Evolutionary conservation across 2,888 invertebrate species (phyloP).

Genomic region (Epinotia brunnichana): DNA sequence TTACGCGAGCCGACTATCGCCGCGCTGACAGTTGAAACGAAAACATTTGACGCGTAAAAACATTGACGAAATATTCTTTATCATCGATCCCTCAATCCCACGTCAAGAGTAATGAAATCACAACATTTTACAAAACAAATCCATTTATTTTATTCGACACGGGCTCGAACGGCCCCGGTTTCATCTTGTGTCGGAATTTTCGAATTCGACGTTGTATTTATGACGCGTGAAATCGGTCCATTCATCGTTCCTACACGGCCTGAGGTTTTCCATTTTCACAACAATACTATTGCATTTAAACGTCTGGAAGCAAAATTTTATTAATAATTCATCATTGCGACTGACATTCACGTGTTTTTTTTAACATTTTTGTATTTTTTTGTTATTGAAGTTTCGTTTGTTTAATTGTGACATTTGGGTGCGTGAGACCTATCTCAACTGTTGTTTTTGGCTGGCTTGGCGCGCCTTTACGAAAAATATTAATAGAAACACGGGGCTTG

Average conservation of each 20-base stretch:
- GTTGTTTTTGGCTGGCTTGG: constrained; percentile 38
- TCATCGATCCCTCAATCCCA: constrained; percentile 64
- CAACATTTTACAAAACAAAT: constrained; percentile 75
- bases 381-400: constrained; percentile 9
- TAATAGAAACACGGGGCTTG: constrained; percentile 55
- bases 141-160: constrained; percentile 82
- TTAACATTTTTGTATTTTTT: constrained; percentile 1
- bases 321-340: constrained; percentile 30
- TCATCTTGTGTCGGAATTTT: constrained; percentile 68
- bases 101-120: constrained; percentile 73
- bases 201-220: constrained; percentile 73
- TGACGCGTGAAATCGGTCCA: constrained; percentile 81
- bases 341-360: constrained; percentile 14
- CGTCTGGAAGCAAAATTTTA: constrained; percentile 63
- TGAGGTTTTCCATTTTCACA: constrained; percentile 78
- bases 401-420: constrained; percentile 18
- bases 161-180: constrained; percentile 71
- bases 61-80: constrained; percentile 43
- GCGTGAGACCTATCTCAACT: constrained; percentile 42
- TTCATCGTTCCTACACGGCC: constrained; percentile 68
- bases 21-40: constrained; percentile 27
- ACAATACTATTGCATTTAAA: constrained; percentile 74
- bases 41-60: constrained; percentile 35
- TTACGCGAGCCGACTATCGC: constrained; percentile 2
- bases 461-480: constrained; percentile 46